Base-by-base conservation (phyloP, 2,888 invertebrate species). In the Cenopis cana region DNA sequence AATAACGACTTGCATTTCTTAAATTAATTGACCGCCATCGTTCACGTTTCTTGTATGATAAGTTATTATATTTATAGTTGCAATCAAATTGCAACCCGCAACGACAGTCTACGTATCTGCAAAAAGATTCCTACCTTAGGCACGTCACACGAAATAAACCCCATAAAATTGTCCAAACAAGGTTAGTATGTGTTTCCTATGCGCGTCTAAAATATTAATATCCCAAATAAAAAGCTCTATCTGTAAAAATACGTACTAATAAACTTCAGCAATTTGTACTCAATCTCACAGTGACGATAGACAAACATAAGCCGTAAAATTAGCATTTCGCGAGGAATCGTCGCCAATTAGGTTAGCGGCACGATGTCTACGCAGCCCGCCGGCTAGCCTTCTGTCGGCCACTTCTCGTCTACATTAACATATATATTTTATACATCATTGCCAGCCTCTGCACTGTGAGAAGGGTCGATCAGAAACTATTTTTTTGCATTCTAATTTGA, bases 271-370 rank as follows among this genome's bases (percentile, higher is more conserved):
- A 65, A 17, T 59, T 29, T 46, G 33, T n/a, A 60, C 46, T 55
- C 12, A 60, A 50, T 60, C 55, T 56, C 72, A 65, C 59, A 57
- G 72, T 55, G 55, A 73, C 68, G 66, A 71, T 74, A 68, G 72
- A 72, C 75, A 80, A 82, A 81, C 80, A 82, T 79, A 82, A 77
- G 81, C 83, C 83, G 81, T 89, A 87, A 90, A 88, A 92, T 91
- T 91, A 82, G 83, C 90, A 91, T 90, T 88, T 88, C 78, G 74
- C 79, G 74, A 84, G 80, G 85, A 83, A 83, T 82, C 82, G 82
- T 74, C 83, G 91, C 91, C 92, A 91, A 91, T 91, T 90, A 89
- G 91, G 92, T 91, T 89, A 91, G 86, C 87, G 80, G 87, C 83
- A 79, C 87, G 83, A 76, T 80, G 85, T 82, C 83, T 83, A 74